Base-by-base conservation (phyloP, 2,113 vertebrate species). In the Chionodraco myersi region DNA sequence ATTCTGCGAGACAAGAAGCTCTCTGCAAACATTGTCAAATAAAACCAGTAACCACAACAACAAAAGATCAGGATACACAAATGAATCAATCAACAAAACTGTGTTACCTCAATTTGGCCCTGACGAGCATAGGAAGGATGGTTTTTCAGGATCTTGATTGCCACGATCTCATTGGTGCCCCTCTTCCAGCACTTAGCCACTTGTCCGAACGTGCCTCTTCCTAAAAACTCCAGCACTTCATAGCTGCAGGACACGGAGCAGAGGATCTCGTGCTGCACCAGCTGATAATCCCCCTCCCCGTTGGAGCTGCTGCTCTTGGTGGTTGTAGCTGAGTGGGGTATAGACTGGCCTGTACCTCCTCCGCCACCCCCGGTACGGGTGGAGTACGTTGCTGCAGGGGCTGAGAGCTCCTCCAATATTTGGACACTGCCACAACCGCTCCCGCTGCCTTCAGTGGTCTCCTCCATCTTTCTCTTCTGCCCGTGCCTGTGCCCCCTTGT, bases 181-280 rank as follows among this genome's bases (percentile, higher is more conserved):
- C 97, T 95, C 84, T 99, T 99, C 98, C 98, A 99, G 92, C 98
- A 99, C 84, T 99, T 99, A 0, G 97, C 97, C 87, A 99, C 98
- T 92, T 99, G 98, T 59, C 98, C 98, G 62, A 99, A 99, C 0
- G 98, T 99, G 52, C 98, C 98, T 47, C 98, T 95, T 47, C 98
- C 98, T 49, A 99, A 93, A 87, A 99, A 99, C 92, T 99, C 98
- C 84, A 99, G 91, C 76, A 99, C 98, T 91, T 99, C 98, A 1
- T 99, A 99, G 93, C 95, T 98, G 85, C 96, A 97, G 89, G 97
- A 97, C 93, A 98, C 96, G 1, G 98, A 99, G 92, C 98, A 98
- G 71, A 99, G 96, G 91, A 99, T 97, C 94, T 99, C 98, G 64
- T 99, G 98, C 86, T 99, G 98, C 74, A 99, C 98, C 23, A 99